Base-by-base conservation (phyloP, 1,140 invertebrate species). In the Heliconius hermathena region DNA sequence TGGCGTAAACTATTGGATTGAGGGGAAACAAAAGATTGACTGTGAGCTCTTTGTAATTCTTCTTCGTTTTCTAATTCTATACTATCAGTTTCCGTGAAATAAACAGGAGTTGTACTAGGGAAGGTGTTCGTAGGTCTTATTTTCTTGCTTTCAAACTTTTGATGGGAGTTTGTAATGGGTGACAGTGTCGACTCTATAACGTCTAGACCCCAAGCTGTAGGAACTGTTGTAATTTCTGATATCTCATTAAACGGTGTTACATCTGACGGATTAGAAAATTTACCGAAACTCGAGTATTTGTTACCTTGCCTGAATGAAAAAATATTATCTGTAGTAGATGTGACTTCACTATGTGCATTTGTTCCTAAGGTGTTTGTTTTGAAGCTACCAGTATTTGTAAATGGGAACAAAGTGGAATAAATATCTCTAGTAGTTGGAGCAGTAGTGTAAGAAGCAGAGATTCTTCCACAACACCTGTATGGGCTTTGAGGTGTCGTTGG, bases 291-390 rank as follows among this genome's bases (percentile, higher is more conserved):
- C 26, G 87, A 71, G 87, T 70, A 26, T 92, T 91, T 95, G 76
- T 96, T 96, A 83, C 95, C 95, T 76, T 94, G 94, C 82, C 88
- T 91, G n/a, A 91, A 90, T 33, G 93, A 83, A 22, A 90, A 91
- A 71, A 89, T 86, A 71, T 90, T 92, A 73, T 93, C 91, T 26
- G 90, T 90, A 5, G 89, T 87, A 26, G 84, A 74, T 16, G 83
- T 60, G 41, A 78, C 75, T 79, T 88, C 85, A 75, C 52, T 85
- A 33, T 81, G 78, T 70, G 82, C 87, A 11, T 83, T 88, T 13
- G 80, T 66, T 29, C 60, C 36, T 18, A 90, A 75, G 22, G 82
- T 93, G 81, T 94, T 91, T 0, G 76, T 22, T 66, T 83, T 83
- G 16, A 54, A 77, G 22, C 80, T 52, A 26, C 87, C 81, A 29